These are phyloP conservation scores for Albula glossodonta DNA, from an alignment of 2,113 vertebrate genomes.

Conservation along the genomic window DNA sequence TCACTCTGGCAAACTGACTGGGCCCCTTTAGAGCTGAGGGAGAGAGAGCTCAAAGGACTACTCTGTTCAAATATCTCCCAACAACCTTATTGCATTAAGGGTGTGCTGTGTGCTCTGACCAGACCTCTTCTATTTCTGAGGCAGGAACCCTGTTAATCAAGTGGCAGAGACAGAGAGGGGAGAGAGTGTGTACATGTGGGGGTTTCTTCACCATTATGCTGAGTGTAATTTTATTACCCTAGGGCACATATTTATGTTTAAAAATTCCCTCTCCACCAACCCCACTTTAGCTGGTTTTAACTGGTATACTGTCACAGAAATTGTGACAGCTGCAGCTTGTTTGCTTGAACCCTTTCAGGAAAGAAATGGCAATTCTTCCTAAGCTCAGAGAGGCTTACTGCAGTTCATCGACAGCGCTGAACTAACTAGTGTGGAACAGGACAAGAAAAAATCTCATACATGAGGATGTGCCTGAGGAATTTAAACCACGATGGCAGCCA, in stretches of 20 bases:
- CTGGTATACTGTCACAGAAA: not conserved
- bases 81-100: constrained; percentile 50
- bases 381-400: not conserved
- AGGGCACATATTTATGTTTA: not conserved
- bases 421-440: not conserved
- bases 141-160: not conserved
- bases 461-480: not conserved
- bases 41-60: constrained; percentile 30
- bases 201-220: not conserved
- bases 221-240: not conserved
- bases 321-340: not conserved
- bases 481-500: too few species aligned
- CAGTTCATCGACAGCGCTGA: not conserved
- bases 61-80: constrained; percentile 52
- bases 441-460: not conserved
- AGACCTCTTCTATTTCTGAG: not conserved
- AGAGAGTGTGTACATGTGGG: not conserved
- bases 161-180: not conserved
- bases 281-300: not conserved
- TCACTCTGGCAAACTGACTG: constrained; percentile 38
- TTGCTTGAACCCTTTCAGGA: not conserved
- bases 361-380: not conserved
- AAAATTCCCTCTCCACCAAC: not conserved
- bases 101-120: constrained; percentile 40
- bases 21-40: constrained; percentile 47